Conservation (phyloP, 2,797 vertebrate genomes). For the Psittacula derbiana region DNA sequence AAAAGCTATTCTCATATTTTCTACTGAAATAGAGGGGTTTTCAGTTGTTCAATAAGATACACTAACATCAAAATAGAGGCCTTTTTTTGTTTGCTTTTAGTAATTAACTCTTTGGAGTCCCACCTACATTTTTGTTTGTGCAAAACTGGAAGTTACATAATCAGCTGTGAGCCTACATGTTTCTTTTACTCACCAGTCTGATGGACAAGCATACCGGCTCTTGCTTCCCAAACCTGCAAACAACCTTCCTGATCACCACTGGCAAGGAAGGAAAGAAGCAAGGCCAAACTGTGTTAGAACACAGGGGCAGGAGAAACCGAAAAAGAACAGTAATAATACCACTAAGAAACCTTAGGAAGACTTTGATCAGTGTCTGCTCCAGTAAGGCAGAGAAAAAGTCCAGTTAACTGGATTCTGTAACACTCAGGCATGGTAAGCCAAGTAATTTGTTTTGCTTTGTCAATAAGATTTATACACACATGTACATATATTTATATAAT, state of each 20-base stretch:
- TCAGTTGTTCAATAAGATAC: not conserved
- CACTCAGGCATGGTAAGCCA: not conserved
- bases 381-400: not conserved
- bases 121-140: not conserved
- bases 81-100: not conserved
- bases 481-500: not conserved
- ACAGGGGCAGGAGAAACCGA: rapidly evolving
- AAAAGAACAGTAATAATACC: not conserved
- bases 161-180: not conserved
- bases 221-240: not conserved
- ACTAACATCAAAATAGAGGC: not conserved
- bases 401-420: not conserved
- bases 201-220: not conserved
- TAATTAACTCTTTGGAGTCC: not conserved
- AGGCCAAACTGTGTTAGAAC: not conserved
- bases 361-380: not conserved
- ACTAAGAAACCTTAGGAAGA: not conserved
- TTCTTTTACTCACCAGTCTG: not conserved
- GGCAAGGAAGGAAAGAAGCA: not conserved
- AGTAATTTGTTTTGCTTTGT: not conserved
- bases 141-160: not conserved
- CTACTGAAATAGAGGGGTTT: not conserved
- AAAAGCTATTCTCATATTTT: not conserved
- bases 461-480: not conserved
- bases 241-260: not conserved